phyloP scores from a whole-genome alignment of 2,888 invertebrate species.

The Hypolimnas misippus region DNA sequence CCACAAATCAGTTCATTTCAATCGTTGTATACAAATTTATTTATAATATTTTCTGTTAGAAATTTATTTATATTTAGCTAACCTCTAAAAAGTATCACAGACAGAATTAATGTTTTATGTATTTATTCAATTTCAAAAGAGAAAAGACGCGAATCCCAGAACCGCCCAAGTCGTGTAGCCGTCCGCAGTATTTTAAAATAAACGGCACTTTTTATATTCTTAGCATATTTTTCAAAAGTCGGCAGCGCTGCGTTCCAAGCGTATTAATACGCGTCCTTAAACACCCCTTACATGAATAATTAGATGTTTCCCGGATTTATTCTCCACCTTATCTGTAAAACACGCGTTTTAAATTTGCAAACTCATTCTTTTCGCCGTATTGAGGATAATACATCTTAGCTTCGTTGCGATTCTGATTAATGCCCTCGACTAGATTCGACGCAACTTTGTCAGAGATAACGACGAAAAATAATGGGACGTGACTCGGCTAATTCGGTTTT shows the following conservation, averaged over 20 bases:
- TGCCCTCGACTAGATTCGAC: conserved; percentile 69
- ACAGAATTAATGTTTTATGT: conserved; percentile 53
- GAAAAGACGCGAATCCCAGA: conserved; percentile 58
- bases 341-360: conserved; percentile 81
- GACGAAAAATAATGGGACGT: conserved; percentile 80
- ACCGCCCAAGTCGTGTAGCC: conserved; percentile 79
- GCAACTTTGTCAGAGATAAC: conserved; percentile 81
- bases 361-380: conserved; percentile 82
- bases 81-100: conserved; percentile 13
- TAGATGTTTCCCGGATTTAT: conserved; percentile 79
- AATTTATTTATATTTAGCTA: background rate
- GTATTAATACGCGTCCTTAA: conserved; percentile 78
- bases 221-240: conserved; percentile 70
- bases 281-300: conserved; percentile 83
- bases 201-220: conserved; percentile 68
- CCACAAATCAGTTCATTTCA: background rate
- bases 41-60: background rate
- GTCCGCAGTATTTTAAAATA: conserved; percentile 70
- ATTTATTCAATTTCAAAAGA: conserved; percentile 64
- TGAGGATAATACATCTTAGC: conserved; percentile 81
- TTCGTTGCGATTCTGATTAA: conserved; percentile 80
- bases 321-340: conserved; percentile 74
- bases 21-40: background rate
- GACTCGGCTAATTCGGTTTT: conserved; percentile 77
- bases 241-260: conserved; percentile 54